Base-by-base conservation (phyloP, 2,888 invertebrate species). In the Anodontia alba region DNA sequence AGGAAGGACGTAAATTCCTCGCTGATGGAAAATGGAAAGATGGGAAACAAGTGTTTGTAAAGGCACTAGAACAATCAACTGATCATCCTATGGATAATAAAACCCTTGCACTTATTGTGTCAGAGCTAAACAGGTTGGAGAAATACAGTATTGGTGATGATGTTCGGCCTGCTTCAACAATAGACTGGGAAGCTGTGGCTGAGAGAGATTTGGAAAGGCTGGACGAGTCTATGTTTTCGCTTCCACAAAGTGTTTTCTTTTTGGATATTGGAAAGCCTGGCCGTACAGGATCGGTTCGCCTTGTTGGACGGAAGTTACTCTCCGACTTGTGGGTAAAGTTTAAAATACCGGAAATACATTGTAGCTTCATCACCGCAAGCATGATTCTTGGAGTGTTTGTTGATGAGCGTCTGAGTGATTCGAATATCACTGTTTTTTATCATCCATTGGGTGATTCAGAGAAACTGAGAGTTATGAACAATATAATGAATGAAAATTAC, bases 231-330 rank as follows among this genome's bases (percentile, higher is more conserved):
- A 42, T 80, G 8, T 86, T 78, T 66, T 76, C 15, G 12, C 70
- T 90, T 10, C 89, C 88, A 10, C 90, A 89, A 71, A 86, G 88
- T 26, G 57, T 90, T n/a, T 90, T 90, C 81, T 85, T 87, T 67
- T 69, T 90, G 17, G 78, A 81, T 43, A 43, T 88, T 49, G 86
- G 83, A 7, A 54, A 49, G n/a, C 78, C 76, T 0, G 86, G 83
- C n/a, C 66, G 73, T 8, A 46, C 76, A 0, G 73, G 78, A 8
- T 73, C 70, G 12, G 71, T 82, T 5, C 67, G 81, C 33, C 70
- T 90, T 0, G 73, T 88, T 15, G 90, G 90, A 5, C 78, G 89
- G 36, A 90, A 90, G 66, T 51, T 87, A 31, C 72, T 90, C 29
- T 90, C 90, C 0, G 87, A 89, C 49, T 76, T 84, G 7, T 90